Evolutionary conservation across 2,797 vertebrate species (phyloP).

Genomic region (Melanotaenia pygmaea): DNA sequence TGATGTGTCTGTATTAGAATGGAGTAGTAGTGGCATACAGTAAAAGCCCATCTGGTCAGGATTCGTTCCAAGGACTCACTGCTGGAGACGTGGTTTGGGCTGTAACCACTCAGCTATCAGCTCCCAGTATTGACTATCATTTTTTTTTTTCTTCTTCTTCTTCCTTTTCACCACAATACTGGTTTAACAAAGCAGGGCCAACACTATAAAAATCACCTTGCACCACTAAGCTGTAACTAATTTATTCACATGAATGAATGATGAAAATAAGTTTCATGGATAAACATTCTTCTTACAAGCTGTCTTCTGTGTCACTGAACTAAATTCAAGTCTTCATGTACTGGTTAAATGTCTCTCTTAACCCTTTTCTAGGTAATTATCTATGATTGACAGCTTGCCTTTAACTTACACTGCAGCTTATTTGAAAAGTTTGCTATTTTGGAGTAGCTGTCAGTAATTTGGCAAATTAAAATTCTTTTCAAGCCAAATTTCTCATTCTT

Average conservation of each 20-base stretch:
- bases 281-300: background rate
- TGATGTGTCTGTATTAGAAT: background rate
- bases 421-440: constrained; percentile 16
- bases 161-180: background rate
- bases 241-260: background rate
- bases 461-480: constrained; percentile 17
- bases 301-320: background rate
- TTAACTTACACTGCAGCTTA: constrained; percentile 4
- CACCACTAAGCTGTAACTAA: background rate
- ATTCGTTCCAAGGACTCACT: background rate
- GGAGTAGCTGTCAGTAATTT: constrained; percentile 11
- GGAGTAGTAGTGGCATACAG: background rate
- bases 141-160: background rate
- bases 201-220: background rate
- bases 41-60: background rate
- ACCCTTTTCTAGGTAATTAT: background rate
- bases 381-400: background rate
- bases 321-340: background rate
- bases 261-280: background rate
- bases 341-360: constrained; percentile 4
- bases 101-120: background rate
- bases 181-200: background rate
- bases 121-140: background rate
- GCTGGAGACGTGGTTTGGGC: background rate
- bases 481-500: constrained; percentile 12